Evolutionary conservation across 1,140 invertebrate species (phyloP), one percentile per base, ranked within the genome.

Genomic region (Hyles euphorbiae): DNA sequence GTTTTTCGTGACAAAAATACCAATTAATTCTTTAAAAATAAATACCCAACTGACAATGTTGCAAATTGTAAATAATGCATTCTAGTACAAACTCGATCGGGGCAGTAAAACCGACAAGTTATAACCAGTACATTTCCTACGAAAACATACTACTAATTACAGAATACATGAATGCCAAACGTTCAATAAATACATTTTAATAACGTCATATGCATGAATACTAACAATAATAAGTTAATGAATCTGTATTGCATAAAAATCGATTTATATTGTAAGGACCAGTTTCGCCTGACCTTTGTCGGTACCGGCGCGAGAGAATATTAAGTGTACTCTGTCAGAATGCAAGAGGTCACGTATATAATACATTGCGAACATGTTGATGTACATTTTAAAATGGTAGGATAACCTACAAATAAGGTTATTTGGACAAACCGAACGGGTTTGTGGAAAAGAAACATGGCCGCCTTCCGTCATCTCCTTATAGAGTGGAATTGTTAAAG

Each of bases 161-260:
- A 5, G 4, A 48, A 48, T 11, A 48, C 5, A 48, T 40, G 36
- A 40, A 40, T 40, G 36, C 36, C 46, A 48, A 11, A 4, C n/a
- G n/a, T 48, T 48, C 46, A 48, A 48, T 48, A n/a, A 48, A n/a
- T 5, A 11, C 46, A 4, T 48, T 54, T 44, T 12, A 54, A 54
- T 71, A 69, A 74, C 72, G 68, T 61, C 65, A 74, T 77, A 78
- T 76, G 66, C 63, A 60, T 56, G 67, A 72, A 72, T 69, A 77
- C 70, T 69, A 70, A 68, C 72, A 71, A 65, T 68, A 70, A 54
- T 73, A 72, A 71, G 61, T 66, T 73, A 80, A 71, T 76, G 63
- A 76, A 71, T 76, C 22, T 71, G 72, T 52, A 65, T 82, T 81
- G 70, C 74, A 79, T 78, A 78, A 82, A 63, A 81, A 75, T 72